These are phyloP conservation scores for Notocelia uddmanniana DNA, from an alignment of 2,888 invertebrate genomes.

Conservation along the genomic window DNA sequence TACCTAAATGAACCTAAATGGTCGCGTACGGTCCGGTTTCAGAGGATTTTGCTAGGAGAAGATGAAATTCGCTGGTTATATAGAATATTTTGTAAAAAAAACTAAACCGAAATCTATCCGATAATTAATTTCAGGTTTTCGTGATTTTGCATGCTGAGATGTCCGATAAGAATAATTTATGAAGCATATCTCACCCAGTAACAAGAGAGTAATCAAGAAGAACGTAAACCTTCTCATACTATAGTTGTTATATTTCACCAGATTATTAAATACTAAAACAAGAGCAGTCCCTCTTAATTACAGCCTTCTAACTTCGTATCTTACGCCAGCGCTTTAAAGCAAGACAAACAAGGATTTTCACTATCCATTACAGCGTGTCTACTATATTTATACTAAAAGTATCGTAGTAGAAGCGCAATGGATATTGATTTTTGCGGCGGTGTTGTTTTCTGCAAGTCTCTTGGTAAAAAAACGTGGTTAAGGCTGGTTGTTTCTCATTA, in stretches of 20 bases:
- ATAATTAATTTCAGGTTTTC: no score
- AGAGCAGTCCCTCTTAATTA: conserved; percentile 3
- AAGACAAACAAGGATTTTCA: neutral
- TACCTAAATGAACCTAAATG: no score
- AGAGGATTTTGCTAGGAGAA: conserved; percentile 1
- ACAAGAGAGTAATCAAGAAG: neutral
- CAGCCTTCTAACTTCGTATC: neutral
- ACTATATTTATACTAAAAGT: neutral
- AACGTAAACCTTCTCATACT: neutral
- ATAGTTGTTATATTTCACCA: neutral
- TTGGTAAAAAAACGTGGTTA: conserved; percentile 8
- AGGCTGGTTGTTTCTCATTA: conserved; percentile 23
- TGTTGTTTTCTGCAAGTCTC: neutral
- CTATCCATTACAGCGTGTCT: neutral
- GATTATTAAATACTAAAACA: conserved; percentile 18
- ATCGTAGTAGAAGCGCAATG: neutral
- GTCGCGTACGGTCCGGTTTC: no score
- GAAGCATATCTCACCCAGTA: neutral
- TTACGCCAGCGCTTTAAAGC: neutral
- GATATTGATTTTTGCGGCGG: neutral
- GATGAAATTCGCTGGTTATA: neutral
- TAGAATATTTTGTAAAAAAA: neutral
- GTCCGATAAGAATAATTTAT: neutral
- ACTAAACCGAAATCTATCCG: no score
- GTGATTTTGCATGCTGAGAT: neutral